These are phyloP conservation scores for Arenaria interpres DNA, from an alignment of 2,113 vertebrate genomes.

Conservation along the genomic window DNA sequence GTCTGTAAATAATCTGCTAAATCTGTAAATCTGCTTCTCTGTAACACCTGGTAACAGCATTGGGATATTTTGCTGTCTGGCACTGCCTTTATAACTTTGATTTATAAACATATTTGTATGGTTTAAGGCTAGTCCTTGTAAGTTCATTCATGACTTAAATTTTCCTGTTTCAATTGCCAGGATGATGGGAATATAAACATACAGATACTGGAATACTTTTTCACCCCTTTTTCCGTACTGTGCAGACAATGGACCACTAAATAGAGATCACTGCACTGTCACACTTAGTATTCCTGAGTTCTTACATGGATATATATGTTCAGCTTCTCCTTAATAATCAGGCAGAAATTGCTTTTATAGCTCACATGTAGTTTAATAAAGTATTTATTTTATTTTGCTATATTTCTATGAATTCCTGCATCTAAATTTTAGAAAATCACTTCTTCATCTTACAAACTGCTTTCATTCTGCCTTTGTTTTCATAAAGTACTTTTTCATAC, in stretches of 20 bases:
- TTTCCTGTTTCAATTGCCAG: not conserved
- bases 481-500: not conserved
- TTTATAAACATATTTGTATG: not conserved
- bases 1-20: no score
- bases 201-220: not conserved
- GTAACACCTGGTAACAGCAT: not conserved
- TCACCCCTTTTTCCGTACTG: not conserved
- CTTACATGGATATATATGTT: not conserved
- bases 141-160: not conserved
- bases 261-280: not conserved
- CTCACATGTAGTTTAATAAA: not conserved
- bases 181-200: not conserved
- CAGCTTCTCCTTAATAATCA: not conserved
- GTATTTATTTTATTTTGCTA: not conserved
- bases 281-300: not conserved
- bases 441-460: not conserved
- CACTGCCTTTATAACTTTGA: not conserved
- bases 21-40: not conserved
- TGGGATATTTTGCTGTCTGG: not conserved
- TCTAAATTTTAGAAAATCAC: not conserved
- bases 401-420: not conserved
- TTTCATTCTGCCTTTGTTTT: not conserved
- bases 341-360: not conserved
- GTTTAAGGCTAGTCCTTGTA: not conserved
- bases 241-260: not conserved